Evolutionary conservation across 2,888 invertebrate species (phyloP), one percentile per base, ranked within the genome.

Genomic region (Argyresthia goedartella): DNA sequence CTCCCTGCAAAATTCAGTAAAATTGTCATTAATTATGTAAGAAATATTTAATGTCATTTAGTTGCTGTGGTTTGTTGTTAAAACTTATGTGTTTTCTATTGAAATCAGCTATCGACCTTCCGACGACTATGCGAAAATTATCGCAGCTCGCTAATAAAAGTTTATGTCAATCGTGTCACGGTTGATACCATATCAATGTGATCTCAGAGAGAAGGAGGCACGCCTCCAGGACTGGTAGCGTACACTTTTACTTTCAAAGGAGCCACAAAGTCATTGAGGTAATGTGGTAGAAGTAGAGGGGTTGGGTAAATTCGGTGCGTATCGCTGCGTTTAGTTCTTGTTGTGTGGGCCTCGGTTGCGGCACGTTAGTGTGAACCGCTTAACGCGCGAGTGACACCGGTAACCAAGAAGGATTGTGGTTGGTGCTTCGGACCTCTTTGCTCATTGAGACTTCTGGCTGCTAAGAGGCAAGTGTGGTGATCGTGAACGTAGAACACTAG

Each of bases 161-260:
- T 25, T 25, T 25, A 25, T 25, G 25, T 25, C 25, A 6, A 42
- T 46, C 62, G 61, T 72, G 72, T 71, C 73, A 78, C 69, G 75
- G 72, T 64, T 72, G 64, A 55, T 57, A 60, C 51, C 25, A 25
- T 25, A 25, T 25, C 25, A 25, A 25, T 25, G 25, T 25, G 25
- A 25, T 25, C 25, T 25, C 25, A 25, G 6, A 25, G 25, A 25
- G 25, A 25, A n/a, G 54, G 36, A 60, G 67, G 67, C 76, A 73
- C 76, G 73, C 79, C 79, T 76, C 69, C 71, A 70, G 80, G 82
- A 81, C 71, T 63, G 64, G 72, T 71, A 13, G 4, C 35, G 49
- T 39, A 36, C 74, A 84, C 84, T 84, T 84, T 84, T 84, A 84
- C 84, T 84, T 82, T 78, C 25, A 70, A 67, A 69, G 69, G 65